Base-by-base conservation (phyloP, 2,888 invertebrate genomes). In the Incurvaria masculella region DNA sequence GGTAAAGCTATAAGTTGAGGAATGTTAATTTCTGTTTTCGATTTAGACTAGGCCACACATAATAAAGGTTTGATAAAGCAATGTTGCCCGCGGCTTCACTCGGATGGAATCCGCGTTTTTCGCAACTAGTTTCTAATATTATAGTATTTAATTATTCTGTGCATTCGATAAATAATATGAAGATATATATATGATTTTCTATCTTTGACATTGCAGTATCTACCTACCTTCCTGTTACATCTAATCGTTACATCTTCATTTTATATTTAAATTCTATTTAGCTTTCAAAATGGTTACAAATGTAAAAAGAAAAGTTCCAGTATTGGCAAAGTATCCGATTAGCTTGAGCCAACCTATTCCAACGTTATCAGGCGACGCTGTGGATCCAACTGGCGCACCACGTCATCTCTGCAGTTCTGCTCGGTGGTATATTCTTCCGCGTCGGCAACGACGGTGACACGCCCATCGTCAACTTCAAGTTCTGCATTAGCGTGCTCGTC, bases 371-470 rank as follows among this genome's bases (percentile, higher is more conserved):
- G 82, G 55, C 65, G 4, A 64, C 70, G 19, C 57, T 83, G 4
- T 80, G 79, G 71, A 81, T 84, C 21, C 83, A 83, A 56, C 57
- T 84, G 1, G 57, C 70, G 1, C 84, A 84, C 54, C 84, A 85
- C 58, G 41, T 81, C 1, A 33, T 75, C 21, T 80, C 82, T 0
- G 82, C 79, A 0, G 1, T 81, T 0, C 61, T 85, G 2, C 53
- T 84, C 0, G 85, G 85, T 39, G 68, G 79, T 14, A 81, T 83
- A 51, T 85, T 83, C 64, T 78, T 70, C 54, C 66, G 72, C 20
- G 72, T 81, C 2, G 85, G 85, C 33, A 79, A 82, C 58, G 79
- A 85, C 53, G 85, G 80, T 1, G 69, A 66, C 27, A 58, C 70
- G 4, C 80, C 83, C 0, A 66, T 81, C 5, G 75, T 80, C 41